Evolutionary conservation across 2,797 vertebrate genomes (phyloP).

Genomic region (Peromyscus nudipes): DNA sequence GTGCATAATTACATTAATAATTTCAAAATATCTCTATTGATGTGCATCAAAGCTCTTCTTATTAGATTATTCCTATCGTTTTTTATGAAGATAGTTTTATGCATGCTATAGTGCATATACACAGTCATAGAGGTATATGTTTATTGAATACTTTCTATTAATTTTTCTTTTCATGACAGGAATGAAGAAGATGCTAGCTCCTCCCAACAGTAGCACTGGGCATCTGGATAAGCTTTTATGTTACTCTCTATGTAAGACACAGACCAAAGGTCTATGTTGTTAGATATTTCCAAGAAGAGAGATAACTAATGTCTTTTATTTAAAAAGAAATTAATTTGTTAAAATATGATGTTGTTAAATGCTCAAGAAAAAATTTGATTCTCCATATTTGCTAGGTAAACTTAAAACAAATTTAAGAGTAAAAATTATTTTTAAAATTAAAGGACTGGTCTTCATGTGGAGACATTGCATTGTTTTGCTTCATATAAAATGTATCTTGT

Average conservation of each 20-base stretch:
- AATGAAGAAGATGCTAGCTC: neutral
- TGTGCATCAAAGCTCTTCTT: neutral
- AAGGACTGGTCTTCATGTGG: neutral
- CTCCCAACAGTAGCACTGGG: neutral
- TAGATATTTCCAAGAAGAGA: neutral
- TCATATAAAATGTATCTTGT: neutral
- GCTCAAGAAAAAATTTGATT: neutral
- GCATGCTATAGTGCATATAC: neutral
- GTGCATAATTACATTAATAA: neutral
- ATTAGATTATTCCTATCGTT: neutral
- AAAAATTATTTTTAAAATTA: neutral
- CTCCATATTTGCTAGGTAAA: neutral
- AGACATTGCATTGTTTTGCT: neutral
- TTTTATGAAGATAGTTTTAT: neutral
- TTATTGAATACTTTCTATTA: neutral
- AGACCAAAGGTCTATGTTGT: too few species aligned
- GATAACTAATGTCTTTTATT: neutral
- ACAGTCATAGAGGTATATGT: neutral
- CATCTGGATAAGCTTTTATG: neutral
- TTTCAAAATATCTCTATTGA: neutral
- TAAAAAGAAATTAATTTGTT: neutral
- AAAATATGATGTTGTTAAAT: neutral
- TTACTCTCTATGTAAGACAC: neutral
- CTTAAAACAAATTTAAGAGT: neutral
- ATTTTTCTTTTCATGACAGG: neutral